Evolutionary conservation across 2,797 vertebrate species (phyloP).

Genomic region (Intellagama lesueurii): DNA sequence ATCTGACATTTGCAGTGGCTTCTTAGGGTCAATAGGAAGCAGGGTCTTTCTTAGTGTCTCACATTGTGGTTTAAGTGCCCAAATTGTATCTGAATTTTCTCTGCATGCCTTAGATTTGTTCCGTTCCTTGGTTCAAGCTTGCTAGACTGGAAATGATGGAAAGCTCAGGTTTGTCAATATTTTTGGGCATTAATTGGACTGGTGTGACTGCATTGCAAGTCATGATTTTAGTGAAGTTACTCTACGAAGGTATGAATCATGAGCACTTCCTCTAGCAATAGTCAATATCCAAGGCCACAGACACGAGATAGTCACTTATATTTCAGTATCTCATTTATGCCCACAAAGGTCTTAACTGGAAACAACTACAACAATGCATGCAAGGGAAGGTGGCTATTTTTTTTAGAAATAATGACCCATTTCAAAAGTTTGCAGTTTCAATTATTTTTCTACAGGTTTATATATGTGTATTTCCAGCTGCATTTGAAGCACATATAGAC

Average conservation of each 20-base stretch:
- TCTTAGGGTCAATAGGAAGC: constrained; percentile 68
- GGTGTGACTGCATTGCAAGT: background rate
- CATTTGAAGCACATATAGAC: background rate
- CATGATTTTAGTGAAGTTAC: background rate
- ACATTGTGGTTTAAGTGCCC: constrained; percentile 65
- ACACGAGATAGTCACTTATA: background rate
- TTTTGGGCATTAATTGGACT: background rate
- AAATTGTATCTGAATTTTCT: constrained; percentile 47
- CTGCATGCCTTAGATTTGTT: constrained; percentile 47
- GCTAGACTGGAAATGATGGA: background rate
- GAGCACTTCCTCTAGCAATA: background rate
- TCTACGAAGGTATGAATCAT: background rate
- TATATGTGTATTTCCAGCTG: too few species aligned
- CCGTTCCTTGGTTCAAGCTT: constrained; percentile 46
- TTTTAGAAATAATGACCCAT: background rate
- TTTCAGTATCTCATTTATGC: background rate
- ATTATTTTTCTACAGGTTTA: background rate
- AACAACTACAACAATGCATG: background rate
- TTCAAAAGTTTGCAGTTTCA: background rate
- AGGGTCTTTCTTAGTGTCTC: constrained; percentile 70
- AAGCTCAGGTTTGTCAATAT: background rate
- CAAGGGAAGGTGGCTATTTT: background rate
- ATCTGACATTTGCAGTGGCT: constrained; percentile 71
- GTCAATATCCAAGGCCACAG: background rate
- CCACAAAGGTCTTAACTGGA: background rate